A percentile compares a stretch with the other conserved stretches of the same genome.
These are phyloP conservation scores for Pasiphila rectangulata DNA, from an alignment of 2,888 invertebrate genomes.

Conservation along the genomic window DNA sequence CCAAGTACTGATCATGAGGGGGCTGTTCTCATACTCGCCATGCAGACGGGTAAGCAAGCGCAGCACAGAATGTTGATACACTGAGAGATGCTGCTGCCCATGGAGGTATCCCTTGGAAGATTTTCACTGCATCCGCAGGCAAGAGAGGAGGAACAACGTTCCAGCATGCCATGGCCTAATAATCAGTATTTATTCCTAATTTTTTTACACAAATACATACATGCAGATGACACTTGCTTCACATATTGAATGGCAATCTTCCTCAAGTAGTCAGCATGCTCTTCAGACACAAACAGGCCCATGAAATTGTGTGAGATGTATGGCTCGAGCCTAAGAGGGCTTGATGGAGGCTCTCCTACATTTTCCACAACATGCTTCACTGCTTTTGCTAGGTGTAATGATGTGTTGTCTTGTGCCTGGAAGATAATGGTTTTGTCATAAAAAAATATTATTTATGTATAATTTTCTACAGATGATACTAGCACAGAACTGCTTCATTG, in stretches of 20 bases:
- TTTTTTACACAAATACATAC: constrained; percentile 70
- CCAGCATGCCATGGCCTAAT: neutral
- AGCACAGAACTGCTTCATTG: too few species aligned
- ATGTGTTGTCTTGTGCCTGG: constrained; percentile 88
- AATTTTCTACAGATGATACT: too few species aligned
- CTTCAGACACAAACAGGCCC: constrained; percentile 92
- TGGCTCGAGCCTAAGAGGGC: constrained; percentile 87
- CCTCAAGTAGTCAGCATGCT: constrained; percentile 90
- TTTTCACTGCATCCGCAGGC: too few species aligned
- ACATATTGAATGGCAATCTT: constrained; percentile 89
- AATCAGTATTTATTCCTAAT: neutral
- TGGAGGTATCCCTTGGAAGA: too few species aligned
- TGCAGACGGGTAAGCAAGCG: too few species aligned
- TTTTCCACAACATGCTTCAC: constrained; percentile 87
- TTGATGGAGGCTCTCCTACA: constrained; percentile 84
- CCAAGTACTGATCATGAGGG: too few species aligned
- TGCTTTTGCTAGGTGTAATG: constrained; percentile 85
- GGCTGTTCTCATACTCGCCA: too few species aligned
- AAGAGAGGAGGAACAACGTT: neutral
- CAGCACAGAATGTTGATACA: too few species aligned
- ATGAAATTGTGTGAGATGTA: constrained; percentile 94
- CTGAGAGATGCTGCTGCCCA: too few species aligned
- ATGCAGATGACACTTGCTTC: constrained; percentile 87
- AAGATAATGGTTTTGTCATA: neutral
- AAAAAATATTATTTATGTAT: too few species aligned